phyloP scores from a whole-genome alignment of 2,113 vertebrate genomes.

The Brachionichthys hirsutus region DNA sequence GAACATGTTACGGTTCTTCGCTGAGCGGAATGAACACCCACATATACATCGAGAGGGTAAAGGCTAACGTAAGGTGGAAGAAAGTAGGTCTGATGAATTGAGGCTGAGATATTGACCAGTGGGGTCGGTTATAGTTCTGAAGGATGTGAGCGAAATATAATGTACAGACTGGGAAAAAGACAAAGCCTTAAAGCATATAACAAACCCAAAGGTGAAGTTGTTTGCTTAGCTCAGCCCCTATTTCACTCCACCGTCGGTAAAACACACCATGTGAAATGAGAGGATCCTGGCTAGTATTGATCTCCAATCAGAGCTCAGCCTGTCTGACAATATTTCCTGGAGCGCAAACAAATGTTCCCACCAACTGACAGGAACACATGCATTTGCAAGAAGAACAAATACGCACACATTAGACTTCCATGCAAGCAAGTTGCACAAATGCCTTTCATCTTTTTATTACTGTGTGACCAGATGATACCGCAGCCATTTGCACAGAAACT shows the following conservation, averaged over 20 bases:
- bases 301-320: conserved; percentile 37
- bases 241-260: conserved; percentile 54
- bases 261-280: conserved; percentile 59
- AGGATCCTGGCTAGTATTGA: conserved; percentile 53
- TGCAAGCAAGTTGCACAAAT: conserved; percentile 6
- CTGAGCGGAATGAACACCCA: conserved; percentile 16
- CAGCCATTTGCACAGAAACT: conserved; percentile 23
- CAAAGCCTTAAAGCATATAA: conserved; percentile 61
- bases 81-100: conserved; percentile 38
- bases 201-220: conserved; percentile 61
- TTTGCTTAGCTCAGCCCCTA: conserved; percentile 59
- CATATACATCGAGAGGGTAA: conserved; percentile 13
- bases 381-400: not conserved
- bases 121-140: conserved; percentile 26
- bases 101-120: conserved; percentile 41
- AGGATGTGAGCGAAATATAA: conserved; percentile 56
- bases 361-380: conserved; percentile 7
- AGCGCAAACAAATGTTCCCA: conserved; percentile 33
- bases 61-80: conserved; percentile 30
- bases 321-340: conserved; percentile 42
- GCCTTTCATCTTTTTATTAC: conserved; percentile 7
- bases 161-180: conserved; percentile 44
- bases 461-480: conserved; percentile 14
- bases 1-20: conserved; percentile 11
- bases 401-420: not conserved